phyloP scores from a whole-genome alignment of 2,113 vertebrate genomes.

The Rhagologus leucostigma region DNA sequence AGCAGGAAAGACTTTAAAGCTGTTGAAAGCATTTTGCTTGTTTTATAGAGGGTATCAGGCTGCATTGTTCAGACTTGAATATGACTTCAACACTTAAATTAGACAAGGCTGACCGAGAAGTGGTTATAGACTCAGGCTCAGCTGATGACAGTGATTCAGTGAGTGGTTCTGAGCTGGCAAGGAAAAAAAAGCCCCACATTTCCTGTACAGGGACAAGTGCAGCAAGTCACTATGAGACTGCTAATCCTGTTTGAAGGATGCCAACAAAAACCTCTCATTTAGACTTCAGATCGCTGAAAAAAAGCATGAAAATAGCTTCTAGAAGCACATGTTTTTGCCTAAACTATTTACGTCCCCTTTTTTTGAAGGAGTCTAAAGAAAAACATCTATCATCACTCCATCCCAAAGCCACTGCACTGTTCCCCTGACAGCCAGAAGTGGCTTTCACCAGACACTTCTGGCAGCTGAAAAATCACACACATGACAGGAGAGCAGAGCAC shows the following conservation, averaged over 20 bases:
- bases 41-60: background rate
- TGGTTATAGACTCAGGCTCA: constrained; percentile 41
- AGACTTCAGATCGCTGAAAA: background rate
- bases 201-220: constrained; percentile 29
- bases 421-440: background rate
- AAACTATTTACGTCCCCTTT: background rate
- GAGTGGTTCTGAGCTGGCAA: constrained; percentile 46
- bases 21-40: background rate
- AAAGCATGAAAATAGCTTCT: constrained; percentile 29
- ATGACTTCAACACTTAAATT: background rate
- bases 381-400: background rate
- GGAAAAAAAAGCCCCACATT: constrained; percentile 11
- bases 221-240: background rate
- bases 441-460: background rate
- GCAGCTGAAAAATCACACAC: background rate
- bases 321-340: background rate
- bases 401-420: background rate
- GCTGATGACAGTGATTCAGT: constrained; percentile 61
- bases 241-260: background rate
- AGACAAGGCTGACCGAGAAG: background rate
- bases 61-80: background rate
- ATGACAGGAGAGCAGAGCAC: background rate
- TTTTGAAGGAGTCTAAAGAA: background rate
- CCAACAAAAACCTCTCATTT: constrained; percentile 8
- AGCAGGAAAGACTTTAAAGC: background rate